phyloP scores from a whole-genome alignment of 2,888 invertebrate species.

The Trichopoda pennipes region DNA sequence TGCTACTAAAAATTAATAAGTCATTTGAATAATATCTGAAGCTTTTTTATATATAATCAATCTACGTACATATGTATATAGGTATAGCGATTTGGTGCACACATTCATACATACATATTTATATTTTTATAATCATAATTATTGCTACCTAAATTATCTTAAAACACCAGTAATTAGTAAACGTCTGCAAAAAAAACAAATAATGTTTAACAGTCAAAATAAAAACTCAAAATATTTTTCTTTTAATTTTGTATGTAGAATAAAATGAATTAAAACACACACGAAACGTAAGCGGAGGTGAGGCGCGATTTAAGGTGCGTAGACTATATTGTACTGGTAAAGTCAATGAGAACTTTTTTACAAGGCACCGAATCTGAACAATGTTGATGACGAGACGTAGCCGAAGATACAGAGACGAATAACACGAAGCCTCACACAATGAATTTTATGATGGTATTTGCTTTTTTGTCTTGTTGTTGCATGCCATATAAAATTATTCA shows the following conservation, averaged over 20 bases:
- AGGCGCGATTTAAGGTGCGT: conserved; percentile 74
- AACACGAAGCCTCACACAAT: conserved; percentile 67
- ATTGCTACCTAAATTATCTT: conserved; percentile 25
- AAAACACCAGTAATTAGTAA: conserved; percentile 44
- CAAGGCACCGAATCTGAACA: conserved; percentile 65
- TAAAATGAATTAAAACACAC: conserved; percentile 54
- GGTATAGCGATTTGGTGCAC: neutral
- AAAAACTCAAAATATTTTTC: conserved; percentile 69
- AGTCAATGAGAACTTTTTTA: conserved; percentile 71
- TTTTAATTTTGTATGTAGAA: conserved; percentile 49
- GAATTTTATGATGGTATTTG: conserved; percentile 63
- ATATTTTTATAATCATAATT: conserved; percentile 19
- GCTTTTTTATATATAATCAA: neutral
- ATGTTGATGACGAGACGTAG: conserved; percentile 68
- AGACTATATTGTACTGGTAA: conserved; percentile 74
- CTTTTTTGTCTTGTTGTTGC: conserved; percentile 53
- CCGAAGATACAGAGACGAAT: conserved; percentile 66
- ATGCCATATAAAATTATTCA: conserved; percentile 10
- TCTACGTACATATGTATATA: neutral
- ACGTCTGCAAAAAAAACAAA: conserved; percentile 34
- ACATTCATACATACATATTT: too few relatives aligned
- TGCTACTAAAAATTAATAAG: conserved; percentile 29
- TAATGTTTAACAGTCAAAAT: conserved; percentile 31
- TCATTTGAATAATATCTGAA: conserved; percentile 52
- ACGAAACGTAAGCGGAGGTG: conserved; percentile 77